A percentile compares a stretch with the other conserved stretches of the same genome.
phyloP scores from a whole-genome alignment of 30 jellyfish, hydroid and myxozoan genomes.

The Clytia hemisphaerica region DNA sequence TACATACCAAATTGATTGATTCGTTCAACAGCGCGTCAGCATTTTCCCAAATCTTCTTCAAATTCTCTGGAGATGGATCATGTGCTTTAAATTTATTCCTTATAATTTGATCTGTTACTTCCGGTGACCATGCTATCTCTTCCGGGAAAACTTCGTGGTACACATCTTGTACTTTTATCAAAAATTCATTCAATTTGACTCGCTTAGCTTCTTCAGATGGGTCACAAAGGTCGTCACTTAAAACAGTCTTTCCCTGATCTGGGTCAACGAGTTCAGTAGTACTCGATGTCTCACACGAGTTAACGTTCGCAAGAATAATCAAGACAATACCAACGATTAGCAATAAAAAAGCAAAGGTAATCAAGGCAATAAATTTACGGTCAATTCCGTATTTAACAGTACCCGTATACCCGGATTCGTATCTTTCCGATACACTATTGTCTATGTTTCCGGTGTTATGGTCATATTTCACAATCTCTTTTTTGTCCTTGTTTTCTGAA shows the following conservation, averaged over 20 bases:
- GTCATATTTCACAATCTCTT: no score
- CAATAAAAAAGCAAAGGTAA: constrained; percentile 37
- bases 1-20: constrained; percentile 51
- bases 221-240: constrained; percentile 55
- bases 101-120: constrained; percentile 21
- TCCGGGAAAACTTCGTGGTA: constrained; percentile 57
- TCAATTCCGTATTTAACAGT: no score
- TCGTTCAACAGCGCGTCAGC: constrained; percentile 55
- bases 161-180: constrained; percentile 45
- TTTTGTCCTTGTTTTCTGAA: no score
- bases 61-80: constrained; percentile 79
- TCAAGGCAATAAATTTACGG: not conserved
- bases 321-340: constrained; percentile 67
- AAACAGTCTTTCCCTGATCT: not conserved
- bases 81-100: constrained; percentile 49
- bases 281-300: not conserved
- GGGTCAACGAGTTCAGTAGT: constrained; percentile 14
- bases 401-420: no score
- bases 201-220: constrained; percentile 72
- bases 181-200: constrained; percentile 54
- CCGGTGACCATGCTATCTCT: constrained; percentile 84
- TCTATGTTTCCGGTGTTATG: no score
- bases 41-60: constrained; percentile 60
- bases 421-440: no score
- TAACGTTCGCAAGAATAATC: constrained; percentile 41